These are phyloP conservation scores for Pachliopta kotzebuea DNA, from an alignment of 2,888 invertebrate genomes.

Conservation along the genomic window DNA sequence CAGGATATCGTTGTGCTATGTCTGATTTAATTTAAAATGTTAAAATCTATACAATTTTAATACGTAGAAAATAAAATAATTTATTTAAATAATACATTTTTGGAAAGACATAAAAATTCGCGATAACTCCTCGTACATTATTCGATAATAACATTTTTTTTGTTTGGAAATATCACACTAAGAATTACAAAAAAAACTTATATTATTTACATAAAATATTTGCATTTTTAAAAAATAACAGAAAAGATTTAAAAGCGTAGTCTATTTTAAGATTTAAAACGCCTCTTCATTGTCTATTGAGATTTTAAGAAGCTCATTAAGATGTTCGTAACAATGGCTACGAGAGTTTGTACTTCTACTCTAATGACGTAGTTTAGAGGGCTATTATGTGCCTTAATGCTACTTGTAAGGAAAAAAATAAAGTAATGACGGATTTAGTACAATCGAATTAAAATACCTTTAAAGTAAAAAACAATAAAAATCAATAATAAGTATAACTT, in stretches of 20 bases:
- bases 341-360: not conserved
- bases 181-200: not conserved
- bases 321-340: constrained; percentile 24
- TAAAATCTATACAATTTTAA: no score
- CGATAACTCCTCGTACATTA: not conserved
- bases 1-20: not conserved
- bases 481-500: no score
- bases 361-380: constrained; percentile 6
- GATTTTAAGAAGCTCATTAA: not conserved
- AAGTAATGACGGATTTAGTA: not conserved
- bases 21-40: no score
- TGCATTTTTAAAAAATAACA: no score
- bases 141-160: not conserved
- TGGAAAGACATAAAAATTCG: no score
- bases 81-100: no score
- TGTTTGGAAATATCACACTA: no score
- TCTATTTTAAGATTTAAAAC: not conserved
- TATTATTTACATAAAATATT: not conserved
- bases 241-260: not conserved
- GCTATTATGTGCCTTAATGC: not conserved
- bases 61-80: no score
- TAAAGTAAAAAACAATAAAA: no score
- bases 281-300: not conserved
- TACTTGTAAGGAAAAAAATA: not conserved
- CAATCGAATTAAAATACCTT: no score